A percentile compares a stretch with the other conserved stretches of the same genome.
Evolutionary conservation across 2,113 vertebrate genomes (phyloP).

Genomic region (Hystrix cristata): DNA sequence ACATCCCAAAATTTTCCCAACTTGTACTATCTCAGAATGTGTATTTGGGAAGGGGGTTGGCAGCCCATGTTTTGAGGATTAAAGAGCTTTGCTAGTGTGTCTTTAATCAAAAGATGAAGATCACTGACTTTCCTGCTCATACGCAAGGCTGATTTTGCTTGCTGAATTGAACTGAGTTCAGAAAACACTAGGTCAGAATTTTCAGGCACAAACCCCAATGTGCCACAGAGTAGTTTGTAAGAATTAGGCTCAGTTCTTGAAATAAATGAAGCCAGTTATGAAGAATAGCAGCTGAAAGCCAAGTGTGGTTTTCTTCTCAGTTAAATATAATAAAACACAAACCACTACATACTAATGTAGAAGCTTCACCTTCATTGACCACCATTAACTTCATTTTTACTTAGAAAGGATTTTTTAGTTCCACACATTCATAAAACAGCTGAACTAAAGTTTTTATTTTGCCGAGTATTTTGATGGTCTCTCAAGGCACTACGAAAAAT

Average conservation of each 20-base stretch:
- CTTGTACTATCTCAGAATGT: background rate
- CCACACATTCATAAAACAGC: background rate
- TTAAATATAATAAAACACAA: constrained; percentile 30
- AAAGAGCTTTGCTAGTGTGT: background rate
- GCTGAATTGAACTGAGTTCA: background rate
- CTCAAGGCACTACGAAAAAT: background rate
- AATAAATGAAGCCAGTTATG: constrained; percentile 14
- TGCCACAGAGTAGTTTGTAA: background rate
- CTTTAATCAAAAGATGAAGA: background rate
- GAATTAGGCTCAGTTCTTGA: background rate
- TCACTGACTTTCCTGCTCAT: background rate
- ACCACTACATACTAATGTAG: background rate
- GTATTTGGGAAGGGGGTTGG: background rate
- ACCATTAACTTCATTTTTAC: constrained; percentile 19
- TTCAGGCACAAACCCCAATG: background rate
- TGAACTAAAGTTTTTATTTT: background rate
- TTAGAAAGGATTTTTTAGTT: background rate
- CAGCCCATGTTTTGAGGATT: background rate
- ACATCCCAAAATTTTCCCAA: background rate
- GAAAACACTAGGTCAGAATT: background rate
- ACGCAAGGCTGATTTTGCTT: background rate
- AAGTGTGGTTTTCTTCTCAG: constrained; percentile 20
- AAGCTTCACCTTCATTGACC: background rate
- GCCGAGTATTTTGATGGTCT: constrained; percentile 20
- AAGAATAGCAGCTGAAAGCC: background rate